Conservation (phyloP, 2,113 vertebrate genomes). For the Triplophysa tibetana region DNA sequence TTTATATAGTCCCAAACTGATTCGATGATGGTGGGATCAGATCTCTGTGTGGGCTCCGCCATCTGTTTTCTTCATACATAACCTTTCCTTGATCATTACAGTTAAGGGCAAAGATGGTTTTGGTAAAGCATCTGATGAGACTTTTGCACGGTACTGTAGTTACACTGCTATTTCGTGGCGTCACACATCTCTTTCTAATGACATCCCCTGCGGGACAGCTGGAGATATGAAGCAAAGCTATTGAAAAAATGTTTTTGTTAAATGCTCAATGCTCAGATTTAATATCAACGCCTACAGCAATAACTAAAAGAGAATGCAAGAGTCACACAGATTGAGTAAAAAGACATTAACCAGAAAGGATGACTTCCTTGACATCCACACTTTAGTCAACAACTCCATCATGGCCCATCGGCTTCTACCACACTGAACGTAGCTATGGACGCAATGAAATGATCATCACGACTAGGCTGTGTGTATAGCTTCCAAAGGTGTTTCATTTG, state of each 20-base stretch:
- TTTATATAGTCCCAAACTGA: background rate
- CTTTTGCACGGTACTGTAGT: too few species aligned
- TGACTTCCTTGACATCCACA: background rate
- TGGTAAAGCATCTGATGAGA: background rate
- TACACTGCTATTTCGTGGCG: too few species aligned
- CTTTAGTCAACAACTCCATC: background rate
- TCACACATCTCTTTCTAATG: too few species aligned
- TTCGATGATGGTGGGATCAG: too few species aligned
- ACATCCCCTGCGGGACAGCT: too few species aligned
- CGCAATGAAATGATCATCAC: background rate
- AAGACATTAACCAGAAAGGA: background rate
- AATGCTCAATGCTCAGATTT: background rate
- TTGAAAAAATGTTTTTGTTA: background rate
- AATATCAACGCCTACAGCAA: background rate
- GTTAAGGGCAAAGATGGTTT: background rate
- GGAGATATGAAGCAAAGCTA: too few species aligned
- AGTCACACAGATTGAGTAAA: background rate
- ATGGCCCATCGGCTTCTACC: background rate
- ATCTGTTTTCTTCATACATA: too few species aligned
- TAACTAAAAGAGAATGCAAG: background rate
- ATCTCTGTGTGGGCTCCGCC: too few species aligned
- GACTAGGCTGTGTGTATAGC: background rate
- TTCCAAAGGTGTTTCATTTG: conserved; percentile 21
- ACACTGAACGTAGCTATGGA: background rate
- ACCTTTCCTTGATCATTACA: too few species aligned